Base-by-base conservation (phyloP, 2,888 invertebrate species). In the Ferdinandea cuprea region DNA sequence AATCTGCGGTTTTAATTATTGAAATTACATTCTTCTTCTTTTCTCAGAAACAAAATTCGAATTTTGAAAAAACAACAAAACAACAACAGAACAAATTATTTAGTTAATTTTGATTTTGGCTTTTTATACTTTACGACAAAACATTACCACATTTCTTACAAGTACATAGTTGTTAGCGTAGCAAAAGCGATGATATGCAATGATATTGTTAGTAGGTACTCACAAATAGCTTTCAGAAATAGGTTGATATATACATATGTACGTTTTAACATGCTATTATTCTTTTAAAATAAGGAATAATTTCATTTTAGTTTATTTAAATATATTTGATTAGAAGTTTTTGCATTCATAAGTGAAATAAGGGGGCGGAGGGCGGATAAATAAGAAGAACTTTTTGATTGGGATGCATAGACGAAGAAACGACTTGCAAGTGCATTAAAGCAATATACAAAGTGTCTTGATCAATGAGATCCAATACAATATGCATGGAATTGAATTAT, bases 181-280 rank as follows among this genome's bases (percentile, higher is more conserved):
- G 56, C 25, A 83, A 78, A 83, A 83, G 83, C 83, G 77, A 83
- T 83, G 83, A 78, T 44, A 44, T 68, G 52, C 54, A 61, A 72
- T 83, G 78, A 83, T 80, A 37, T 52, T 52, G 65, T 81, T 72
- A 52, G 44, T 72, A 44, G 46, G 19, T 81, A 78, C 78, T 83
- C 58, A 78, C 72, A 83, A 68, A 78, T 83, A 66, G 50, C 48
- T 78, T 56, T 83, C 83, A 83, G 77, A 83, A 83, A 83, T 83
- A 83, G 83, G 72, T 78, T 78, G 66, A 68, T 72, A 54, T 35
- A 48, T n/a, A n/a, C 42, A 9, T 30, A 59, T 19, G 42, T 42
- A 71, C 15, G 25, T 37, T 61, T 42, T 56, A 56, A 73, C 78
- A 83, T 83, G 83, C 78, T 56, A 40, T 68, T 56, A 68, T 68